These are phyloP conservation scores for Pseudanteris insignis DNA, from an alignment of 2,888 invertebrate species.

Conservation along the genomic window DNA sequence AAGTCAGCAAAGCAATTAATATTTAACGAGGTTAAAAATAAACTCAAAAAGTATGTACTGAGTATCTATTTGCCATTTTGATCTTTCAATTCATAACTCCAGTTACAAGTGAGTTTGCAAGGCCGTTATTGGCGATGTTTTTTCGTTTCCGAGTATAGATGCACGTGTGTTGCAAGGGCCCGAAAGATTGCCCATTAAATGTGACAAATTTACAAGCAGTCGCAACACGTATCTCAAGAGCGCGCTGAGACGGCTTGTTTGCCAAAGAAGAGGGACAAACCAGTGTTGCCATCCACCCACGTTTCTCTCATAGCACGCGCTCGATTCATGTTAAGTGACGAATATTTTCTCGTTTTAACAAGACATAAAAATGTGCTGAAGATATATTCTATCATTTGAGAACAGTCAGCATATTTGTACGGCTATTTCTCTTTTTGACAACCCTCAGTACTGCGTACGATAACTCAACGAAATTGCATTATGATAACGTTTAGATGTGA, in stretches of 20 bases:
- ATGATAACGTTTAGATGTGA: no score
- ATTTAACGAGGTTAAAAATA: no score
- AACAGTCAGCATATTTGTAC: slow-evolving; percentile 19
- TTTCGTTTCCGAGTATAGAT: no score
- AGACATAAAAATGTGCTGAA: slow-evolving; percentile 19
- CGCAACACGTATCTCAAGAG: slow-evolving; percentile 35
- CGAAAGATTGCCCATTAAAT: slow-evolving; percentile 48
- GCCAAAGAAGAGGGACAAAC: slow-evolving; percentile 17
- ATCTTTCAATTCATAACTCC: no score
- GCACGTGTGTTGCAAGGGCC: slow-evolving; percentile 6
- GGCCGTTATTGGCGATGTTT: no score
- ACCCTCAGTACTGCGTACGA: no score
- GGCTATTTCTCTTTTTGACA: slow-evolving; percentile 15
- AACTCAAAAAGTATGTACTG: no score
- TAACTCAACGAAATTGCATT: no score
- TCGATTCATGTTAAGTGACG: slow-evolving; percentile 34
- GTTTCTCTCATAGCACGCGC: slow-evolving; percentile 27
- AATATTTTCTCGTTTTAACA: slow-evolving; percentile 33
- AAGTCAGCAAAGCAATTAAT: no score
- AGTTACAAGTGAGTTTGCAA: no score
- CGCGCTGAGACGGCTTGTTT: slow-evolving; percentile 27
- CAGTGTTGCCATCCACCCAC: slow-evolving; percentile 34
- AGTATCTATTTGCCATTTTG: no score
- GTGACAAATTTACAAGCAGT: slow-evolving; percentile 50
- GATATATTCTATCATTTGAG: slow-evolving; percentile 18